Percentiles rank a stretch among this genome's conserved stretches.
Evolutionary conservation across 2,888 invertebrate genomes (phyloP).

Genomic region (Phalera bucephala): DNA sequence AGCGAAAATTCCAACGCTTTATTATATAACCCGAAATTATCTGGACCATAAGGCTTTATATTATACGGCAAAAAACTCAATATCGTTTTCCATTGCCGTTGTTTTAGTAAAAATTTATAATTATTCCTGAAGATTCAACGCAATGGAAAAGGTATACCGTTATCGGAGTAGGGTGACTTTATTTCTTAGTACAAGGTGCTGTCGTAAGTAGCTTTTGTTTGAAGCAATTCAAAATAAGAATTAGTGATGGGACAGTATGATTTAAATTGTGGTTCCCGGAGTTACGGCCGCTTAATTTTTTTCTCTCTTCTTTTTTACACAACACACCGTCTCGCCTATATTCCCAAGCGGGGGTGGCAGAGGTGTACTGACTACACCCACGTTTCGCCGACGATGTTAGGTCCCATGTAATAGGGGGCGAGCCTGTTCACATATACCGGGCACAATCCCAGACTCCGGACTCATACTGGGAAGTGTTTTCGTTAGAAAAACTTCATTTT

Average conservation of each 20-base stretch:
- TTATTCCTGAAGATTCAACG: neutral
- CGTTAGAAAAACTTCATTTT: too few species aligned
- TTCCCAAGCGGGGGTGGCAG: too few species aligned
- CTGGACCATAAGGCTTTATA: neutral
- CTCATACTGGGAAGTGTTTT: too few species aligned
- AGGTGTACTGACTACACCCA: too few species aligned
- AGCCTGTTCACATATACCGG: too few species aligned
- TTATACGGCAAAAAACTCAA: neutral
- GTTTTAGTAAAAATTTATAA: neutral
- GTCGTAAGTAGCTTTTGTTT: neutral
- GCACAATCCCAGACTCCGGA: too few species aligned
- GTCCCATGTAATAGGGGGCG: too few species aligned
- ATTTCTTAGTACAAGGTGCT: neutral
- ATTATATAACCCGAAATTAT: constrained; percentile 14
- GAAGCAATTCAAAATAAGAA: neutral
- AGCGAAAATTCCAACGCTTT: constrained; percentile 1
- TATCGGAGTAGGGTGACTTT: neutral
- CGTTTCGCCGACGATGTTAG: too few species aligned
- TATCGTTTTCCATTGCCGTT: constrained; percentile 7
- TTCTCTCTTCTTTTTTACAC: too few species aligned
- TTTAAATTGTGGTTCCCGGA: neutral
- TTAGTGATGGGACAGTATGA: neutral
- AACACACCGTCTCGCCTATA: too few species aligned
- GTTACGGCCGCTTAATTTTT: too few species aligned
- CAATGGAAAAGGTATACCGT: constrained; percentile 5